Evolutionary conservation across 2,113 vertebrate species (phyloP).

Genomic region (Labrus mixtus): DNA sequence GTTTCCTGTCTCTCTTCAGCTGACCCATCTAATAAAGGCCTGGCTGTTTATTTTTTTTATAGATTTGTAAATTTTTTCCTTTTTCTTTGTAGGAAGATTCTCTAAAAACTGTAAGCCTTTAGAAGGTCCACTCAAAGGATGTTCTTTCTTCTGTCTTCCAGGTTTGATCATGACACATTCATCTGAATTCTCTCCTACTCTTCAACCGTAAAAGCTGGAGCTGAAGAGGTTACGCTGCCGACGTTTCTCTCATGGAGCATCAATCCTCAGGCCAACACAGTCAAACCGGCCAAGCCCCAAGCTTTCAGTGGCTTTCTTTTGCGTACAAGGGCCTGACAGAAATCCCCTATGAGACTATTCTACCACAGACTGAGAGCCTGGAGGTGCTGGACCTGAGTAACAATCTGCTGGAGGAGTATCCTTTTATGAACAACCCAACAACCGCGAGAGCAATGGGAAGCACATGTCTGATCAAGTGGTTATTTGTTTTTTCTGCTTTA

Average conservation of each 20-base stretch:
- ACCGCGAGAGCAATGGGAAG: too few relatives aligned
- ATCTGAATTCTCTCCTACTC: conserved; percentile 39
- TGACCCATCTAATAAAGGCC: too few relatives aligned
- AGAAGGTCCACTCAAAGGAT: background rate
- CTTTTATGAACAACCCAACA: conserved; percentile 58
- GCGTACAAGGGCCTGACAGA: conserved; percentile 81
- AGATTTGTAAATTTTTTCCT: too few relatives aligned
- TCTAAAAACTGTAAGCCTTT: too few relatives aligned
- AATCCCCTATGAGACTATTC: conserved; percentile 81
- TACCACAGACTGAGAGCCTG: conserved; percentile 69
- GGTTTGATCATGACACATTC: conserved; percentile 28
- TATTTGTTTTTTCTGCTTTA: too few relatives aligned
- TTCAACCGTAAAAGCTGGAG: background rate
- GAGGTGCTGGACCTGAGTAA: conserved; percentile 85
- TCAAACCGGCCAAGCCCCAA: conserved; percentile 23
- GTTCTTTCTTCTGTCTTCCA: conserved; percentile 9
- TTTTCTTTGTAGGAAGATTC: too few relatives aligned
- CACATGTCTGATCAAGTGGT: too few relatives aligned
- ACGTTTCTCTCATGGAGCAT: conserved; percentile 59
- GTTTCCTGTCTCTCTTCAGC: too few relatives aligned
- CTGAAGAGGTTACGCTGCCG: background rate
- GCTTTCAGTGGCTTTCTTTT: conserved; percentile 78
- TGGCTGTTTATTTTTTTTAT: too few relatives aligned
- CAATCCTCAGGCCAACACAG: conserved; percentile 13
- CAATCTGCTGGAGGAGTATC: conserved; percentile 85